Conservation (phyloP, 2,888 invertebrate species). For the Nebria salina region DNA sequence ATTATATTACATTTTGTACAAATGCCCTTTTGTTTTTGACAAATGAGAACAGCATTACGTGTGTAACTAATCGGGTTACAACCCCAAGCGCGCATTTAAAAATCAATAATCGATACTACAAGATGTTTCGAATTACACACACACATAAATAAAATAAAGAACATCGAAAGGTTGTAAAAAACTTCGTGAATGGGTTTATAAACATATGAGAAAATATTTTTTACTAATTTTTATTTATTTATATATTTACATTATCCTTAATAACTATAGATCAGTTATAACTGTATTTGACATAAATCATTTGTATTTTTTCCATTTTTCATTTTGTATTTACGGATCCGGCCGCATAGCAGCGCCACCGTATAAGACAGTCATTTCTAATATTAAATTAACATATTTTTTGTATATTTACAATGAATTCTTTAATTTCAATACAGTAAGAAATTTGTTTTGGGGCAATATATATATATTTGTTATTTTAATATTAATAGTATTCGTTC, state of each 20-base stretch:
- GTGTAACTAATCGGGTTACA: neutral
- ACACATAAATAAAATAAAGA: neutral
- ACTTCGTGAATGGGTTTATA: neutral
- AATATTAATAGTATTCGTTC: constrained; percentile 33
- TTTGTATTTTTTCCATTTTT: constrained; percentile 27
- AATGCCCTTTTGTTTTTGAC: neutral
- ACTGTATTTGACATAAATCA: constrained; percentile 43
- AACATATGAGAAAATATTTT: constrained; percentile 3
- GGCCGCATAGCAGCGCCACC: constrained; percentile 14
- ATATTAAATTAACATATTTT: constrained; percentile 21
- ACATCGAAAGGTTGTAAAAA: neutral
- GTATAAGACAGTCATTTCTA: constrained; percentile 37
- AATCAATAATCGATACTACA: neutral
- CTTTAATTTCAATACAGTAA: constrained; percentile 29
- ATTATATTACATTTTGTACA: neutral
- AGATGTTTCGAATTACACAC: neutral
- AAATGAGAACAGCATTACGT: neutral
- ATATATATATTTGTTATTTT: constrained; percentile 6
- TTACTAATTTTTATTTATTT: constrained; percentile 44
- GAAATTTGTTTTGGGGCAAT: constrained; percentile 25
- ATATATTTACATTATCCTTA: constrained; percentile 43
- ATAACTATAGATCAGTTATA: constrained; percentile 37
- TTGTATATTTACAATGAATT: constrained; percentile 40
- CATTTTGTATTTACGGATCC: constrained; percentile 22
- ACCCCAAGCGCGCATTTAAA: neutral